A percentile compares a stretch with the other conserved stretches of the same genome.
These are phyloP conservation scores for Drosophila albomicans DNA, from an alignment of 1,140 invertebrate genomes.

Conservation along the genomic window DNA sequence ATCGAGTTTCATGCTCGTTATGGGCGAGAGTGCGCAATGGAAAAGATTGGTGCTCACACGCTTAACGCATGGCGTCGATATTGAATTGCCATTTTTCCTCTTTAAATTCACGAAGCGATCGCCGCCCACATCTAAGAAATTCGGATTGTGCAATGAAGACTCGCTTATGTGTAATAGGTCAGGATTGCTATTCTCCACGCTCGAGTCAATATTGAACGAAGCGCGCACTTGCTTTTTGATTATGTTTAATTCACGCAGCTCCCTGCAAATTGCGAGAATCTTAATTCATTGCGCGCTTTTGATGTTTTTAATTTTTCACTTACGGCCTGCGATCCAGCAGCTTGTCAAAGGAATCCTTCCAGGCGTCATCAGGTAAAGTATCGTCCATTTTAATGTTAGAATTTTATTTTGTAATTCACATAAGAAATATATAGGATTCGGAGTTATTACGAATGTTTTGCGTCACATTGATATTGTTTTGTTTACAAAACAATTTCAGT, in stretches of 20 bases:
- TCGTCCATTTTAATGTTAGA: slow-evolving; percentile 44
- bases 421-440: slow-evolving; percentile 2
- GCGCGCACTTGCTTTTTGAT: slow-evolving; percentile 61
- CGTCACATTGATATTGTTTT: slow-evolving; percentile 10
- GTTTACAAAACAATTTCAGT: not conserved
- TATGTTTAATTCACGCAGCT: slow-evolving; percentile 58
- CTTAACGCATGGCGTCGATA: slow-evolving; percentile 70
- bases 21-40: slow-evolving; percentile 64
- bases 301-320: slow-evolving; percentile 12
- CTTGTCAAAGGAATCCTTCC: slow-evolving; percentile 78
- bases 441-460: not conserved
- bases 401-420: not conserved
- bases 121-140: not conserved
- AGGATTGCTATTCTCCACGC: slow-evolving; percentile 70
- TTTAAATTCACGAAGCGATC: not conserved
- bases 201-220: slow-evolving; percentile 76
- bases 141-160: not conserved
- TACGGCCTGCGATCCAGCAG: slow-evolving; percentile 60
- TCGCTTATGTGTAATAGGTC: slow-evolving; percentile 12
- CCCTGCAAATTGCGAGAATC: slow-evolving; percentile 27
- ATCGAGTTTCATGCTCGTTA: slow-evolving; percentile 46
- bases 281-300: not conserved
- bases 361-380: slow-evolving; percentile 58
- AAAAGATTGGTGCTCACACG: slow-evolving; percentile 47
- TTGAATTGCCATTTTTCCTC: slow-evolving; percentile 7